Conservation (phyloP, 2,888 invertebrate species). For the Subacronicta megacephala region DNA sequence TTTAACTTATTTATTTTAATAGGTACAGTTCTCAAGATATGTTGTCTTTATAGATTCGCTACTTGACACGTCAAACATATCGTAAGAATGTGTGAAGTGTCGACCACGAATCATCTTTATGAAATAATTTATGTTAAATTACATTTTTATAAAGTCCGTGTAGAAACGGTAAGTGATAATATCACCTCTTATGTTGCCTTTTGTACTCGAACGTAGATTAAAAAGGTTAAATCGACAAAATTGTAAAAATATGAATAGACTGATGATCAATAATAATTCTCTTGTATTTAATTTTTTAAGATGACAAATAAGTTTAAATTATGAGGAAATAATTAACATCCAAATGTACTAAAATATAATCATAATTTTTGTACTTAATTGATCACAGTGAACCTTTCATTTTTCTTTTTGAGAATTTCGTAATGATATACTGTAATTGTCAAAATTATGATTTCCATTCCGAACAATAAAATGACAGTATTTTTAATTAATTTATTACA, state of each 20-base stretch:
- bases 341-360: constrained; percentile 71
- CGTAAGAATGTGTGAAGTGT: constrained; percentile 55
- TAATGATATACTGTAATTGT: constrained; percentile 62
- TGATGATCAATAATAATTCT: constrained; percentile 88
- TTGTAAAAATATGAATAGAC: constrained; percentile 89
- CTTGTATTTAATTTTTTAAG: constrained; percentile 89
- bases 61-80: constrained; percentile 63
- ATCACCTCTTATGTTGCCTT: constrained; percentile 85
- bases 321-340: constrained; percentile 76
- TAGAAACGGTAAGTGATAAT: constrained; percentile 80
- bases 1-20: constrained; percentile 87
- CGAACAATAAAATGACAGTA: constrained; percentile 84
- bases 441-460: constrained; percentile 71
- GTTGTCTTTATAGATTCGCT: constrained; percentile 61
- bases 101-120: constrained; percentile 66
- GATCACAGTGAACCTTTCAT: constrained; percentile 85
- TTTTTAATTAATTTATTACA: constrained; percentile 86
- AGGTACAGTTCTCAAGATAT: constrained; percentile 66
- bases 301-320: constrained; percentile 88
- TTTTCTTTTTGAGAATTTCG: constrained; percentile 85
- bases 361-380: constrained; percentile 86
- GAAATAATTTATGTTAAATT: constrained; percentile 82
- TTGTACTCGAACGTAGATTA: constrained; percentile 78
- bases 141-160: constrained; percentile 76
- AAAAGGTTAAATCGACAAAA: constrained; percentile 87